These are phyloP conservation scores for Cremastinae sp. DNA, from an alignment of 2,888 invertebrate genomes.

Conservation along the genomic window DNA sequence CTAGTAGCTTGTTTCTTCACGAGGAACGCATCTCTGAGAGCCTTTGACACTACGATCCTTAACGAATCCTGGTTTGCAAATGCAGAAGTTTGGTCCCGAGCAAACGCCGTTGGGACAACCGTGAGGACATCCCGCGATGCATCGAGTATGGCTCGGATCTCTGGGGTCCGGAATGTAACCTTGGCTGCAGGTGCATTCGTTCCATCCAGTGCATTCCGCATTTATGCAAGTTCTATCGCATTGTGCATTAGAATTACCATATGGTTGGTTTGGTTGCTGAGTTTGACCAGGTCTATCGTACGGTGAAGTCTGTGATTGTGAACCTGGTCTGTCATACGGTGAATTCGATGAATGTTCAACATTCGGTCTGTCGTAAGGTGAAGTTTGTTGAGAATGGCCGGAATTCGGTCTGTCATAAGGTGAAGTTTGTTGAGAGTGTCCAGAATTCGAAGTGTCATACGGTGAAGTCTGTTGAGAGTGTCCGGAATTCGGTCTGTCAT, in stretches of 20 bases:
- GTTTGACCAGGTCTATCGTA: slow-evolving; percentile 5
- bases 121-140: slow-evolving; percentile 84
- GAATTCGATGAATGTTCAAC: too few species aligned
- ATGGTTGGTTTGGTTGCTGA: neutral
- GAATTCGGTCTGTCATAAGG: neutral
- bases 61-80: slow-evolving; percentile 86
- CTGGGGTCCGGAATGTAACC: slow-evolving; percentile 78
- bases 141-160: slow-evolving; percentile 77
- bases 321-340: too few species aligned
- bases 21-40: slow-evolving; percentile 84
- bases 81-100: slow-evolving; percentile 87
- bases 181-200: slow-evolving; percentile 77
- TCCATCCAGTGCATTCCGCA: slow-evolving; percentile 81
- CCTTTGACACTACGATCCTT: slow-evolving; percentile 85
- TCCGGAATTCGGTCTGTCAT: neutral
- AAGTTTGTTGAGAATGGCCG: neutral
- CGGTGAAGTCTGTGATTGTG: too few species aligned
- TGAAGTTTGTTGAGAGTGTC: too few species aligned
- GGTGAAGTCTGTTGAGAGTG: too few species aligned
- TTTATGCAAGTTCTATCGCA: slow-evolving; percentile 79
- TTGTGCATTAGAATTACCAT: neutral
- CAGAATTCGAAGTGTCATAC: neutral
- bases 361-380: slow-evolving; percentile 2
- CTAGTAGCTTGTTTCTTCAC: slow-evolving; percentile 66
- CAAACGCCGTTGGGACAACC: slow-evolving; percentile 89